A percentile compares a stretch with the other conserved stretches of the same genome.
Conservation (phyloP, 2,113 vertebrate genomes). For the Stigmatopora argus region DNA sequence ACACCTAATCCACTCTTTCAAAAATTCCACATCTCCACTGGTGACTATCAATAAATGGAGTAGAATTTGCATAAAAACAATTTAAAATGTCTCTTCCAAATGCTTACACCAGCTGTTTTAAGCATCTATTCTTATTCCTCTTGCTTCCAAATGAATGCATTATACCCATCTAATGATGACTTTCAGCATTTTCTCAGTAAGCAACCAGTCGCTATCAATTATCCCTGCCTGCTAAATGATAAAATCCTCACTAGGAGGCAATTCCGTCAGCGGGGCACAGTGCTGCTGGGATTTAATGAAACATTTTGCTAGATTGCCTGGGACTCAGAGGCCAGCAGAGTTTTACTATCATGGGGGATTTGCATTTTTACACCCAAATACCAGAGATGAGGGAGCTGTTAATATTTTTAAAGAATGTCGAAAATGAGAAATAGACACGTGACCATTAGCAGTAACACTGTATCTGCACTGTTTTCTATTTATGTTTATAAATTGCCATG, state of each 20-base stretch:
- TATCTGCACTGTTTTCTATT: constrained; percentile 21
- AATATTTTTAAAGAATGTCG: constrained; percentile 46
- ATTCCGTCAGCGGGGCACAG: constrained; percentile 30
- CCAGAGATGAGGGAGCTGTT: constrained; percentile 30
- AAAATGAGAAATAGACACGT: constrained; percentile 51
- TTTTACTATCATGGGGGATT: constrained; percentile 38
- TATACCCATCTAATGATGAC: constrained; percentile 12
- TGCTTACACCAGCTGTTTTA: constrained; percentile 21
- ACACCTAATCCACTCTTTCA: not conserved
- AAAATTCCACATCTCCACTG: not conserved
- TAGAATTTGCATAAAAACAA: not conserved
- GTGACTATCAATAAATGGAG: not conserved
- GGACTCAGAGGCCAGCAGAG: constrained; percentile 35
- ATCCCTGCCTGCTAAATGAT: constrained; percentile 33
- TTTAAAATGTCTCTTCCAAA: not conserved
- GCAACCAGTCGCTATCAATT: constrained; percentile 19
- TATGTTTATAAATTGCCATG: not conserved
- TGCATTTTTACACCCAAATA: constrained; percentile 37
- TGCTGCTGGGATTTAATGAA: constrained; percentile 49
- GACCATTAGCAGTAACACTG: constrained; percentile 23
- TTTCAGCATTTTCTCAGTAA: constrained; percentile 25
- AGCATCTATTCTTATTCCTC: not conserved
- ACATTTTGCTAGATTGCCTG: constrained; percentile 45
- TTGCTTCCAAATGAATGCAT: constrained; percentile 23
- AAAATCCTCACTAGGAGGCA: constrained; percentile 26